These are phyloP conservation scores for Daubentonia madagascariensis DNA, from an alignment of 2,113 vertebrate species.

Conservation along the genomic window DNA sequence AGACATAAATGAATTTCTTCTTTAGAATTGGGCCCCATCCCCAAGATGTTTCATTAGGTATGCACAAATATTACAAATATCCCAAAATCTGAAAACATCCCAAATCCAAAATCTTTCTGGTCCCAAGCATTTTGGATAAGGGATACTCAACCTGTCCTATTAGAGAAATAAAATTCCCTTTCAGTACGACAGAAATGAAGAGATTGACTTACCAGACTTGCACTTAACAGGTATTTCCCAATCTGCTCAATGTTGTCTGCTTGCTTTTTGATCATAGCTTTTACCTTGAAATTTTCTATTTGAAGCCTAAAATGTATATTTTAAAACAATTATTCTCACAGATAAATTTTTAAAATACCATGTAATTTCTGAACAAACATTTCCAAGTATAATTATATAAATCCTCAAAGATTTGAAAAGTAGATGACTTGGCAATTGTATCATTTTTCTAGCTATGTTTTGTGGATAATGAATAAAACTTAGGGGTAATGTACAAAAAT, in stretches of 20 bases:
- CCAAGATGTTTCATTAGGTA: background rate
- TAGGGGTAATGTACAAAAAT: background rate
- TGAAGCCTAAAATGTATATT: constrained; percentile 87
- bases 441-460: background rate
- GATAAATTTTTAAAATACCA: background rate
- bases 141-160: background rate
- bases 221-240: constrained; percentile 86
- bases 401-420: background rate
- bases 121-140: background rate
- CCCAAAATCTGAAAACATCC: background rate
- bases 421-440: background rate
- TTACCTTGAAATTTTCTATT: constrained; percentile 90
- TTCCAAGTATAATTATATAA: too few relatives aligned
- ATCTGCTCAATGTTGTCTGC: constrained; percentile 86
- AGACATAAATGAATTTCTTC: background rate
- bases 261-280: constrained; percentile 89
- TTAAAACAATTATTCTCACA: constrained; percentile 43
- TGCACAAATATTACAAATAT: background rate
- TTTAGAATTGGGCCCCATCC: background rate
- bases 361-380: too few relatives aligned
- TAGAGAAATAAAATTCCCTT: background rate
- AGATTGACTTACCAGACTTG: constrained; percentile 84
- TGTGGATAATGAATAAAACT: background rate
- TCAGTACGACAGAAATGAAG: background rate
- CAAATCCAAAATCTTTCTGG: background rate